Evolutionary conservation across 2,113 vertebrate species (phyloP).

Genomic region (Prochilodus magdalenae): DNA sequence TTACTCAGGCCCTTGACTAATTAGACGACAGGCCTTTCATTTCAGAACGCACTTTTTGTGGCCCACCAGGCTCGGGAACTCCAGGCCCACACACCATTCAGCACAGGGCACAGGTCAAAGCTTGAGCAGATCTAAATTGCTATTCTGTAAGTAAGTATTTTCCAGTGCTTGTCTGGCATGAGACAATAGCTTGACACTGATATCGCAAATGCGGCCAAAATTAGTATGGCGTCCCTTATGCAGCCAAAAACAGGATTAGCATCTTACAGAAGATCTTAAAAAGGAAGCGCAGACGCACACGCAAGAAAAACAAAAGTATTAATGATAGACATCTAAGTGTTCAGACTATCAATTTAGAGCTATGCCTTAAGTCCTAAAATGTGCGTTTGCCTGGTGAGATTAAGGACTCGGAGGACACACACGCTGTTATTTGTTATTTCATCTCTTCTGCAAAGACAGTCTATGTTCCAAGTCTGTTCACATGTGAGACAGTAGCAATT

Average conservation of each 20-base stretch:
- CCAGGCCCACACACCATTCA: not conserved
- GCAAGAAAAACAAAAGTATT: slow-evolving; percentile 29
- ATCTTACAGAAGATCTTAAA: slow-evolving; percentile 28
- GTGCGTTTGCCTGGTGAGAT: slow-evolving; percentile 55
- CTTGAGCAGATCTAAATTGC: slow-evolving; percentile 4
- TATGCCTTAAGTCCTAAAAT: slow-evolving; percentile 58
- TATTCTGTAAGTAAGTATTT: slow-evolving; percentile 38
- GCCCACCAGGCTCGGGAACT: not conserved
- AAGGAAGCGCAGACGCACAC: slow-evolving; percentile 17
- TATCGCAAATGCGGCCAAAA: slow-evolving; percentile 6
- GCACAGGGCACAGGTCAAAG: not conserved
- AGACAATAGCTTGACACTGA: slow-evolving; percentile 17
- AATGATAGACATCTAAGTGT: slow-evolving; percentile 46
- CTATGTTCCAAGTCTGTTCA: slow-evolving; percentile 41
- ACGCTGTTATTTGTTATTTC: slow-evolving; percentile 46
- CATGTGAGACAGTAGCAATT: slow-evolving; percentile 46
- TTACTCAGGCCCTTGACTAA: slow-evolving; percentile 28
- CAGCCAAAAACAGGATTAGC: slow-evolving; percentile 36
- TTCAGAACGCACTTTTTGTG: slow-evolving; percentile 21
- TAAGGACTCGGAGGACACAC: slow-evolving; percentile 51
- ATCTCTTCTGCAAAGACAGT: slow-evolving; percentile 49
- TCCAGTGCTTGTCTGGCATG: not conserved
- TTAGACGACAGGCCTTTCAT: slow-evolving; percentile 37
- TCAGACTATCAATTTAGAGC: slow-evolving; percentile 55
- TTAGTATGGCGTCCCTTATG: slow-evolving; percentile 18